Evolutionary conservation across 2,797 vertebrate genomes (phyloP).

Genomic region (Sebastes steindachneri): DNA sequence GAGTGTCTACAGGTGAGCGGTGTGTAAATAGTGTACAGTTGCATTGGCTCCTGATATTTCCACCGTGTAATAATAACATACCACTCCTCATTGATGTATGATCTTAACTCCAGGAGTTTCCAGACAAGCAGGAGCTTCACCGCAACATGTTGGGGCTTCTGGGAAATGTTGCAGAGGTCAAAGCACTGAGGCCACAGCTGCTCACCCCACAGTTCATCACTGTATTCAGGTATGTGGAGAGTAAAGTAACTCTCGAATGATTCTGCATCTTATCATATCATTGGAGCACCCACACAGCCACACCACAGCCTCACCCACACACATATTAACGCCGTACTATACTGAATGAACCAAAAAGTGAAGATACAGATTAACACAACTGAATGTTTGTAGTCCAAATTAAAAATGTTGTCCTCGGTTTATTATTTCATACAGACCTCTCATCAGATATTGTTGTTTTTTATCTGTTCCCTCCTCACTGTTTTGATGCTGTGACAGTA

Average conservation of each 20-base stretch:
- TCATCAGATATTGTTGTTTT: background rate
- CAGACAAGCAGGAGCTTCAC: slow-evolving; percentile 97
- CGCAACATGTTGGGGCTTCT: slow-evolving; percentile 97
- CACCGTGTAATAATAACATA: background rate
- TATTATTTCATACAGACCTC: background rate
- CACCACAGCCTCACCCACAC: background rate
- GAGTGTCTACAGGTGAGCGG: slow-evolving; percentile 91
- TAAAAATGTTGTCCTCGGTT: background rate
- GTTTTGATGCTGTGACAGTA: slow-evolving; percentile 74
- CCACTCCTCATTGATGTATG: background rate
- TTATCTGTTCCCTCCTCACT: background rate
- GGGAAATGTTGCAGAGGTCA: slow-evolving; percentile 97
- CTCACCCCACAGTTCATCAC: slow-evolving; percentile 96
- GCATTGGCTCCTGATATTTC: background rate
- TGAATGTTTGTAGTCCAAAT: background rate
- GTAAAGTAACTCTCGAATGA: too few relatives aligned
- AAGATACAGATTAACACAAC: background rate
- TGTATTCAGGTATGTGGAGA: slow-evolving; percentile 91
- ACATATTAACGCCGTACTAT: background rate
- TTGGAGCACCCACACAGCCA: background rate
- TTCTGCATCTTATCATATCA: background rate
- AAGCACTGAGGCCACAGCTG: slow-evolving; percentile 91
- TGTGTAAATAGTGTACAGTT: background rate
- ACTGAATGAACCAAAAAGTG: background rate
- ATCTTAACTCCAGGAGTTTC: slow-evolving; percentile 88